Conservation (phyloP, 2,797 vertebrate species). For the Aeoliscus strigatus region DNA sequence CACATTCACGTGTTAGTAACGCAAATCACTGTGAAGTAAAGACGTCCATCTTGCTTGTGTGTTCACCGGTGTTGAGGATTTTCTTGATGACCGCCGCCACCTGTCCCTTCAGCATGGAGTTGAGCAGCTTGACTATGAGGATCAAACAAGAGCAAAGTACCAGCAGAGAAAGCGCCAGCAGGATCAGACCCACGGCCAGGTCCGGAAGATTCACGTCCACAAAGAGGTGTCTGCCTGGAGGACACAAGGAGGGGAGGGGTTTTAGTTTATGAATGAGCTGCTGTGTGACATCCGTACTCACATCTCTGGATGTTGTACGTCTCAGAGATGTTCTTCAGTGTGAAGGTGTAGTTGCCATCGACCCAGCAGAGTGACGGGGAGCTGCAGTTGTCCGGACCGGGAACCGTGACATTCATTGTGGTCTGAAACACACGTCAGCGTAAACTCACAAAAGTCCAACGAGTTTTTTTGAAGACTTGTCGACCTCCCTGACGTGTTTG, state of each 20-base stretch:
- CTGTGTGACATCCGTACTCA: constrained; percentile 70
- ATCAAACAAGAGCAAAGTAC: constrained; percentile 86
- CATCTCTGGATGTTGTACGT: constrained; percentile 78
- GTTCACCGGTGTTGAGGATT: constrained; percentile 87
- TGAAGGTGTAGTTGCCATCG: constrained; percentile 69
- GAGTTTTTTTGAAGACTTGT: no score
- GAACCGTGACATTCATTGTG: constrained; percentile 77
- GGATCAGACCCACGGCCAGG: constrained; percentile 82
- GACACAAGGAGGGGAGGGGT: no score
- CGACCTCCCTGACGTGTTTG: background rate
- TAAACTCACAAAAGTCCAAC: no score
- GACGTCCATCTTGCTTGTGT: background rate
- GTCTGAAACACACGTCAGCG: constrained; percentile 56
- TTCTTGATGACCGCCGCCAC: constrained; percentile 88
- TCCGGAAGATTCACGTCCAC: constrained; percentile 75
- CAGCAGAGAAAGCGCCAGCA: constrained; percentile 83
- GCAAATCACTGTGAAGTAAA: no score
- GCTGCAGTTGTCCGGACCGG: constrained; percentile 80
- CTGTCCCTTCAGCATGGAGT: constrained; percentile 92
- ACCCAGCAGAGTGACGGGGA: constrained; percentile 76
- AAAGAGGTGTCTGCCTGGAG: constrained; percentile 86
- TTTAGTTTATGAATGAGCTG: no score
- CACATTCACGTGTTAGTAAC: background rate
- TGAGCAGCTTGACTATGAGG: constrained; percentile 88
- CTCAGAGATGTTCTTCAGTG: constrained; percentile 74